These are phyloP conservation scores for Listrodromus nycthemerus DNA, from an alignment of 2,888 invertebrate genomes.

Conservation along the genomic window DNA sequence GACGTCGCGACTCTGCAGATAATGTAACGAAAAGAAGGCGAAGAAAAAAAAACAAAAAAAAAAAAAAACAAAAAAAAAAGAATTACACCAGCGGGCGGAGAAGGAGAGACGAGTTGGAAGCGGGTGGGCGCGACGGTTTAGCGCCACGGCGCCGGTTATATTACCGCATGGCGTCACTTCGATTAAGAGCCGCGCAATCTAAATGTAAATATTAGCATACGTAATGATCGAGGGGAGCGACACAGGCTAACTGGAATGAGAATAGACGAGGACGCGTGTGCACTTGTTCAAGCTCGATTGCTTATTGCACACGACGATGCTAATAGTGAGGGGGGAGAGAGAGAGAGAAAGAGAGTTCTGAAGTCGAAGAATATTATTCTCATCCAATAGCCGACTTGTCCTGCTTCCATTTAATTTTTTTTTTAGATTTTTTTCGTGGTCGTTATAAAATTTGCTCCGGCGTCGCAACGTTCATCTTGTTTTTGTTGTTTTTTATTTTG, in stretches of 20 bases:
- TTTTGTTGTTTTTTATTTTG: neutral
- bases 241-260: constrained; percentile 65
- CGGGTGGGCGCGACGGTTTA: constrained; percentile 76
- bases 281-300: constrained; percentile 35
- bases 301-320: neutral
- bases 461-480: constrained; percentile 39
- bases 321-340: neutral
- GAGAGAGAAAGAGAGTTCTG: neutral
- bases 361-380: constrained; percentile 51
- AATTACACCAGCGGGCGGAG: neutral
- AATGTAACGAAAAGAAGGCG: neutral
- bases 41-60: no score
- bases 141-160: constrained; percentile 83
- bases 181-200: constrained; percentile 83
- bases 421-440: constrained; percentile 23
- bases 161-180: constrained; percentile 83
- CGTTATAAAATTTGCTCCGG: constrained; percentile 52
- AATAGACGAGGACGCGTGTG: constrained; percentile 71
- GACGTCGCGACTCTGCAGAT: neutral
- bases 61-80: no score
- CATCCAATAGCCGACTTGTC: constrained; percentile 53
- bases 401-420: constrained; percentile 14
- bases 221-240: constrained; percentile 78
- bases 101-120: constrained; percentile 42
- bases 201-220: constrained; percentile 84